Evolutionary conservation across 1,140 invertebrate genomes (phyloP).

Genomic region (Drosophila albomicans): DNA sequence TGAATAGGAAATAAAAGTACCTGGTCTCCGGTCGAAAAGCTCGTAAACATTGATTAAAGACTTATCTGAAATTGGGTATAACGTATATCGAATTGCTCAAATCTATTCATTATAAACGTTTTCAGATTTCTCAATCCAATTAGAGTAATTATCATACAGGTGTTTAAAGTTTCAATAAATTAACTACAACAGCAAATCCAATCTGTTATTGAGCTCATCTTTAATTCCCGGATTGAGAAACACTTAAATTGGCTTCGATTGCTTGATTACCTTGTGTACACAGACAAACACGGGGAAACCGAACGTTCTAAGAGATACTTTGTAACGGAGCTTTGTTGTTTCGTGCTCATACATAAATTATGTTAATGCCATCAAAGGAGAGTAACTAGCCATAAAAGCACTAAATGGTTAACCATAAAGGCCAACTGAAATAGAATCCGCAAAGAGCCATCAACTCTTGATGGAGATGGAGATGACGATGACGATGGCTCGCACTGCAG

Average conservation of each 20-base stretch:
- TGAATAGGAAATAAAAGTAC: constrained; percentile 5
- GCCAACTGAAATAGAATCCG: constrained; percentile 43
- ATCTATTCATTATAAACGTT: no score
- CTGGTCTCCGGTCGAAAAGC: not conserved
- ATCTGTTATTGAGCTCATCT: constrained; percentile 4
- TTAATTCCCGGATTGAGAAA: constrained; percentile 19
- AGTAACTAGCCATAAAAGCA: constrained; percentile 75
- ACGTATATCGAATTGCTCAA: not conserved
- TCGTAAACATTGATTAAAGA: not conserved
- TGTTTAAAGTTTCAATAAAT: not conserved
- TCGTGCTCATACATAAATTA: constrained; percentile 81
- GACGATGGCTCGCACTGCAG: constrained; percentile 1
- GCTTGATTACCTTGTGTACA: constrained; percentile 39
- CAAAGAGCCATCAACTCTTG: constrained; percentile 24
- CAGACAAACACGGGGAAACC: not conserved
- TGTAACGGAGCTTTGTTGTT: constrained; percentile 68
- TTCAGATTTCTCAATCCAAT: not conserved
- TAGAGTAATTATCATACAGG: not conserved
- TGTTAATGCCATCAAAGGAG: constrained; percentile 78
- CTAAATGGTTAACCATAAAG: constrained; percentile 67
- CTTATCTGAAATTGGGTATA: not conserved
- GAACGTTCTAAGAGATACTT: constrained; percentile 40
- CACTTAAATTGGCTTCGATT: constrained; percentile 33
- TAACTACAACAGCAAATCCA: not conserved
- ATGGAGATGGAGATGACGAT: constrained; percentile 21